Evolutionary conservation across 2,113 vertebrate species (phyloP).

Genomic region (Oceanodroma tethys): DNA sequence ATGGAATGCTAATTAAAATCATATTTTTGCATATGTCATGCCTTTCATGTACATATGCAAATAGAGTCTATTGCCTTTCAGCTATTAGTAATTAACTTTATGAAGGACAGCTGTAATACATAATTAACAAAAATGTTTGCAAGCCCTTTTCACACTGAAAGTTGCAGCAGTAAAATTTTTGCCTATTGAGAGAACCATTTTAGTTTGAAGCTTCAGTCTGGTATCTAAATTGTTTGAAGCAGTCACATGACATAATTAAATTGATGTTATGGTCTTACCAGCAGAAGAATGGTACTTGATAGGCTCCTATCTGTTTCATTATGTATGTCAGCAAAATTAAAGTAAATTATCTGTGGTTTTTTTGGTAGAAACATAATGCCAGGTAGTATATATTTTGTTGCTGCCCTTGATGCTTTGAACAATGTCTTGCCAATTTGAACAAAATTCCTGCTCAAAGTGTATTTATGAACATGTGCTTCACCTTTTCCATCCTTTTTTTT

Average conservation of each 20-base stretch:
- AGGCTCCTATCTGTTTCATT: slow-evolving; percentile 33
- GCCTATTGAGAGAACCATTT: slow-evolving; percentile 68
- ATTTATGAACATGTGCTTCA: background rate
- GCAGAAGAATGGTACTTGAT: background rate
- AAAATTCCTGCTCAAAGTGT: background rate
- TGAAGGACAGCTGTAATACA: slow-evolving; percentile 99
- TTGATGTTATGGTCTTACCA: slow-evolving; percentile 9
- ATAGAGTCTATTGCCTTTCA: slow-evolving; percentile 92
- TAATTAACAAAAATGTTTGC: slow-evolving; percentile 99
- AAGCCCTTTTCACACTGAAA: slow-evolving; percentile 85
- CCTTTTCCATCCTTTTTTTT: background rate
- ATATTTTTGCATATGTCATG: slow-evolving; percentile 96
- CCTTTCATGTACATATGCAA: slow-evolving; percentile 96
- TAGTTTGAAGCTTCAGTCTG: slow-evolving; percentile 51
- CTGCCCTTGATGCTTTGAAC: background rate
- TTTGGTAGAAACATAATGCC: background rate
- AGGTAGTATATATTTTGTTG: background rate
- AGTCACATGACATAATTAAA: slow-evolving; percentile 52
- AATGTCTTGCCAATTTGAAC: background rate
- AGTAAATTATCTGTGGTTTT: slow-evolving; percentile 15
- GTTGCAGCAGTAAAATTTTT: slow-evolving; percentile 78
- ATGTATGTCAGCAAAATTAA: background rate
- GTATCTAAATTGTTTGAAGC: slow-evolving; percentile 63
- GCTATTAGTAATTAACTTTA: slow-evolving; percentile 98
- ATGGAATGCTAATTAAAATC: slow-evolving; percentile 97